These are phyloP conservation scores for Zingel zingel DNA, from an alignment of 2,113 vertebrate genomes.

Conservation along the genomic window DNA sequence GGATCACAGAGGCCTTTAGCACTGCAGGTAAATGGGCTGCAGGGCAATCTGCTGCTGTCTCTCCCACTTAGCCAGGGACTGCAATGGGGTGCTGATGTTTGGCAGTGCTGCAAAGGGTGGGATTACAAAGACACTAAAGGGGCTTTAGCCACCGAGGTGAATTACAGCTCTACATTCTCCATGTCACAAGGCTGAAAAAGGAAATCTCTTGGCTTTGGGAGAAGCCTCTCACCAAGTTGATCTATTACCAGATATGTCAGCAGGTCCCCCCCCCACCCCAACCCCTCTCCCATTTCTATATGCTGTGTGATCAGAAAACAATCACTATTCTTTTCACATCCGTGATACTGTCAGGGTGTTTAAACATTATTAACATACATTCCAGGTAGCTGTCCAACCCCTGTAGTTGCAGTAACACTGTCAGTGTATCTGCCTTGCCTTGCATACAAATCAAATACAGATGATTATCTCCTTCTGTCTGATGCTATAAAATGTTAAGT, in stretches of 20 bases:
- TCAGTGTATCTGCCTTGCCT: conserved; percentile 8
- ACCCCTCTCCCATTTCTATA: conserved; percentile 1
- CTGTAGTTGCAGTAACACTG: conserved; percentile 13
- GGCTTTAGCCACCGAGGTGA: conserved; percentile 30
- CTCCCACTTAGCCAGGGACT: conserved; percentile 70
- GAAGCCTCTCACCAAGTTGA: conserved; percentile 10
- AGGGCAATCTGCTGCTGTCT: conserved; percentile 79
- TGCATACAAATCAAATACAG: conserved; percentile 45
- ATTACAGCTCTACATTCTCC: background rate
- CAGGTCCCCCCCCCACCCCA: background rate
- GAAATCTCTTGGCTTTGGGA: conserved; percentile 22
- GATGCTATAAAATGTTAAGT: conserved; percentile 39
- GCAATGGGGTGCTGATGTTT: conserved; percentile 41
- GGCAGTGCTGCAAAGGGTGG: conserved; percentile 30
- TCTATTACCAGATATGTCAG: conserved; percentile 28
- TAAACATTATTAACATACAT: conserved; percentile 39
- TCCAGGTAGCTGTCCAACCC: conserved; percentile 37
- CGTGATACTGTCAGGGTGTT: conserved; percentile 26
- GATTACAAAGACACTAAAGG: conserved; percentile 52
- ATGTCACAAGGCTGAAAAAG: conserved; percentile 35
- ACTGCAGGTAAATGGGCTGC: conserved; percentile 69
- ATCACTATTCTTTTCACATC: conserved; percentile 7
- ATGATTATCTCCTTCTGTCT: conserved; percentile 43
- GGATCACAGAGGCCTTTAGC: conserved; percentile 62
- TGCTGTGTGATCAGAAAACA: conserved; percentile 37